Conservation (phyloP, 2,797 vertebrate species). For the Malurus splendens region DNA sequence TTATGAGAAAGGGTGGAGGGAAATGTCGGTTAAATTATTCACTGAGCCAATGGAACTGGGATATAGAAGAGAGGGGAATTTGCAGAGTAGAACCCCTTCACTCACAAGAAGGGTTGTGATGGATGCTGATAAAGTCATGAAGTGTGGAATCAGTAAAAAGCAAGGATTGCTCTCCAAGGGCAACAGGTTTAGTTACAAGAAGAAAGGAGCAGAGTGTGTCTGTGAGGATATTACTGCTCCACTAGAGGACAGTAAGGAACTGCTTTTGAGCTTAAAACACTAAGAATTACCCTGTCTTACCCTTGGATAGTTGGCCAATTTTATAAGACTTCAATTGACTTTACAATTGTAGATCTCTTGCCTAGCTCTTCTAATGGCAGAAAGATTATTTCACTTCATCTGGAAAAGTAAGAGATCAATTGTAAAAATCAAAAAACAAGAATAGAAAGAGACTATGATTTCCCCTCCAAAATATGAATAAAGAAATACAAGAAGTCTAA, state of each 20-base stretch:
- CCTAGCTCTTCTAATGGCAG: background rate
- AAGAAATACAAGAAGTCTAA: background rate
- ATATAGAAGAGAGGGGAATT: background rate
- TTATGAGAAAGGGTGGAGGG: background rate
- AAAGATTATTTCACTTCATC: background rate
- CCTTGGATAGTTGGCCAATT: background rate
- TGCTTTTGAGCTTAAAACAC: background rate
- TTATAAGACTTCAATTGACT: background rate
- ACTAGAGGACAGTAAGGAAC: slow-evolving; percentile 65
- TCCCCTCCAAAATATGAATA: background rate
- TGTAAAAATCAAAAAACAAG: background rate
- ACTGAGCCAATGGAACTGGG: background rate
- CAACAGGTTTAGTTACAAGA: background rate
- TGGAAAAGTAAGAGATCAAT: background rate
- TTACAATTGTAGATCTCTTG: background rate
- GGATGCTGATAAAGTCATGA: background rate
- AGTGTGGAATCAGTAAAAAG: background rate
- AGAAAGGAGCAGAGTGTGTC: background rate
- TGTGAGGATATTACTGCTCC: background rate
- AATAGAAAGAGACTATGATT: background rate
- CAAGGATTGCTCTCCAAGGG: background rate
- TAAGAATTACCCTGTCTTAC: background rate
- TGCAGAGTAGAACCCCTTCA: background rate
- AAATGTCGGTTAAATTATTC: background rate
- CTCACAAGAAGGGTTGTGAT: background rate